Evolutionary conservation across 2,888 invertebrate species (phyloP).

Genomic region (Aricia artaxerxes): DNA sequence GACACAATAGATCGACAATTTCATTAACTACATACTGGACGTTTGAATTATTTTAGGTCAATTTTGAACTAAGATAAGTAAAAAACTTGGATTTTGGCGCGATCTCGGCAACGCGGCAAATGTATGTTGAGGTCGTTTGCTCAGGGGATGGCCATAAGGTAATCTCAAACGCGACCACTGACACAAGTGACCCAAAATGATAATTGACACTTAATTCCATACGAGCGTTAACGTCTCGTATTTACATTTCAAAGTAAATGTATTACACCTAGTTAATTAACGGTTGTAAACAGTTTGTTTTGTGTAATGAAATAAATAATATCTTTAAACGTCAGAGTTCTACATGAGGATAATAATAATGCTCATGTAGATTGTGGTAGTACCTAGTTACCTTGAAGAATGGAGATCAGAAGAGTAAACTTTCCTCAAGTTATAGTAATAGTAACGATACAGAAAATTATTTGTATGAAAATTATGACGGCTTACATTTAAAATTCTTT

Average conservation of each 20-base stretch:
- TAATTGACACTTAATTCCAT: slow-evolving; percentile 25
- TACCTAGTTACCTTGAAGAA: too few species aligned
- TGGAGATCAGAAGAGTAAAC: neutral
- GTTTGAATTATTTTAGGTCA: too few species aligned
- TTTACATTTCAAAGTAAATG: neutral
- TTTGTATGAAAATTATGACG: neutral
- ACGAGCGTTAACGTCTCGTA: neutral
- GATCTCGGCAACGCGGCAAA: too few species aligned
- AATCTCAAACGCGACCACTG: slow-evolving; percentile 15
- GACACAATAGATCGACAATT: too few species aligned
- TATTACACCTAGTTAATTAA: neutral
- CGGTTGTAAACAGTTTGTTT: neutral
- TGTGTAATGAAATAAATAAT: neutral
- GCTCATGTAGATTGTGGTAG: neutral
- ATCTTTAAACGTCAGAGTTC: neutral
- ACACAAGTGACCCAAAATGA: slow-evolving; percentile 27
- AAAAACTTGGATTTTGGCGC: too few species aligned
- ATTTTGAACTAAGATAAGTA: too few species aligned
- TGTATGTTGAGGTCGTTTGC: too few species aligned
- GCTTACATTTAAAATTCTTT: neutral
- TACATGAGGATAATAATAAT: neutral
- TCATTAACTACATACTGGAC: too few species aligned
- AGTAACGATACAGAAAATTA: neutral
- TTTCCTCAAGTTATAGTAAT: neutral
- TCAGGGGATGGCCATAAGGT: neutral